Percentiles rank a stretch among this genome's conserved stretches.
Conservation (phyloP, 2,113 vertebrate genomes). For the Toxotes jaculatrix region DNA sequence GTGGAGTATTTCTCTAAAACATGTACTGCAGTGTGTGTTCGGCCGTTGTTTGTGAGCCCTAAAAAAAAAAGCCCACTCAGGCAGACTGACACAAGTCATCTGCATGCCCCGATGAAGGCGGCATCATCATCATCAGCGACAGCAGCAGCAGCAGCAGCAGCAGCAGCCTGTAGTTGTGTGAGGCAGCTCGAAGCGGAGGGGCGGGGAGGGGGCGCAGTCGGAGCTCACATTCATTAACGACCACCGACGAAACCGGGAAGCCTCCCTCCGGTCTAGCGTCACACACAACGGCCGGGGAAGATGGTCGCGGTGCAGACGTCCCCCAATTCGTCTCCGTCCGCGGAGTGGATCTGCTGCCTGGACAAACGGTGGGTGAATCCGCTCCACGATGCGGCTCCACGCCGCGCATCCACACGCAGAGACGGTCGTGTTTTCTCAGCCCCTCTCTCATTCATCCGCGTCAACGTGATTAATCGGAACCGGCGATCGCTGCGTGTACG, state of each 20-base stretch:
- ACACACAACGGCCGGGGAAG: slow-evolving; percentile 78
- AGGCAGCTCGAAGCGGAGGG: slow-evolving; percentile 49
- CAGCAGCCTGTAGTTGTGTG: slow-evolving; percentile 44
- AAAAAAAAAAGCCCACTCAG: slow-evolving; percentile 6
- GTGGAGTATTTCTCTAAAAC: too few relatives aligned
- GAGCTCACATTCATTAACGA: slow-evolving; percentile 73
- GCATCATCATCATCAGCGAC: slow-evolving; percentile 17
- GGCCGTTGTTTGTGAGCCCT: slow-evolving; percentile 16
- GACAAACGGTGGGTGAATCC: slow-evolving; percentile 92
- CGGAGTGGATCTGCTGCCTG: slow-evolving; percentile 96
- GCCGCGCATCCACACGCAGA: slow-evolving; percentile 24
- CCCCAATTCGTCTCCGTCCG: slow-evolving; percentile 87
- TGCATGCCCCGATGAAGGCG: slow-evolving; percentile 47
- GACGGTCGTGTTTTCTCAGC: slow-evolving; percentile 1
- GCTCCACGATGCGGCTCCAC: slow-evolving; percentile 14
- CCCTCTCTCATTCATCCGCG: slow-evolving; percentile 59
- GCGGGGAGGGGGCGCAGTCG: slow-evolving; percentile 67
- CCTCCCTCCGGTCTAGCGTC: slow-evolving; percentile 60
- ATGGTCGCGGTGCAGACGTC: slow-evolving; percentile 94
- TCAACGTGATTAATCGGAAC: slow-evolving; percentile 68
- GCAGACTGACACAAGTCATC: slow-evolving; percentile 44
- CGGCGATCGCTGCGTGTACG: slow-evolving; percentile 65
- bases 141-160: slow-evolving; percentile 16
- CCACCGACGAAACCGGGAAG: slow-evolving; percentile 68
- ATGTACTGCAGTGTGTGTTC: background rate